Evolutionary conservation across 2,113 vertebrate species (phyloP).

Genomic region (Chiloscyllium plagiosum): DNA sequence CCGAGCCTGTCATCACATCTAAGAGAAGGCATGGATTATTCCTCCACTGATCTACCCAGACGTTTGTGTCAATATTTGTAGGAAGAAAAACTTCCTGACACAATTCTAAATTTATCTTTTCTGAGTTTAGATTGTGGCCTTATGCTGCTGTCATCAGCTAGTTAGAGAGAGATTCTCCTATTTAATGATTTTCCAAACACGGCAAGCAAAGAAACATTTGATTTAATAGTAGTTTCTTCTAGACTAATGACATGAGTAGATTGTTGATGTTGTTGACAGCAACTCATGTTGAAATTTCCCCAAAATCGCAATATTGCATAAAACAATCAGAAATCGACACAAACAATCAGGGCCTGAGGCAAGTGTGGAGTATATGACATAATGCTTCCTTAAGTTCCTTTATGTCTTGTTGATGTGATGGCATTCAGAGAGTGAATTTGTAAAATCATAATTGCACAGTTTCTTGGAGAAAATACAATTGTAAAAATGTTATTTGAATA

Average conservation of each 20-base stretch:
- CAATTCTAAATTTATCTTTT: neutral
- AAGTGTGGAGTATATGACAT: neutral
- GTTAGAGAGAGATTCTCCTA: neutral
- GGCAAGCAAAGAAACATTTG: neutral
- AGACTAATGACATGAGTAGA: neutral
- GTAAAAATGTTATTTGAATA: neutral
- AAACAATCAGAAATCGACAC: neutral
- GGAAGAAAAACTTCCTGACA: neutral
- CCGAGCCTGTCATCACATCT: neutral
- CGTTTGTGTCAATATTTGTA: neutral
- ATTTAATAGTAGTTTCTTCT: neutral
- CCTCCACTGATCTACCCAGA: neutral
- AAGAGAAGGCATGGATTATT: neutral
- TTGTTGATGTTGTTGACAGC: neutral
- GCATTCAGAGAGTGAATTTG: neutral
- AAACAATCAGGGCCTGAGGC: neutral
- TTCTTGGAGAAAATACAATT: neutral
- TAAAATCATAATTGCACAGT: too few relatives aligned
- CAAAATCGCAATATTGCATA: neutral
- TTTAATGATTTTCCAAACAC: neutral
- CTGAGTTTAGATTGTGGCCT: neutral
- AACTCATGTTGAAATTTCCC: neutral
- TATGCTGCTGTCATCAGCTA: neutral
- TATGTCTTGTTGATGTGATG: neutral
- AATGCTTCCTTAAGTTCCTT: neutral